Evolutionary conservation across 2,113 vertebrate genomes (phyloP).

Genomic region (Canis aureus): DNA sequence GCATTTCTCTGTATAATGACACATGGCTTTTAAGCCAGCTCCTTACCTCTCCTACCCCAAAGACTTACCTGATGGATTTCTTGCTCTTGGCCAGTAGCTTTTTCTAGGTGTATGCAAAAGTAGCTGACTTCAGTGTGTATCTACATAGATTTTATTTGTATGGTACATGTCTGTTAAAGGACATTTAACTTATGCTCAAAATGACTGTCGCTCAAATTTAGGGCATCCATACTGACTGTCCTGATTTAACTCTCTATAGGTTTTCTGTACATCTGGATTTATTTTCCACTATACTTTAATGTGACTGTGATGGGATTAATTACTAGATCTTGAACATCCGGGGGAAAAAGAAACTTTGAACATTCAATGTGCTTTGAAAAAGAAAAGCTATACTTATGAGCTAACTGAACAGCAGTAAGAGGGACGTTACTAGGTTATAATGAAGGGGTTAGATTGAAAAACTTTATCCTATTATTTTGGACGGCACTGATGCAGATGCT

Average conservation of each 20-base stretch:
- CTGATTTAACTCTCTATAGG: background rate
- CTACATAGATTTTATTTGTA: constrained; percentile 11
- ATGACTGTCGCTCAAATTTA: background rate
- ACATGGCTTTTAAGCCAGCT: background rate
- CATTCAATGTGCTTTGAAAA: background rate
- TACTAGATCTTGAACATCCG: constrained; percentile 17
- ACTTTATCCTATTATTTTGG: background rate
- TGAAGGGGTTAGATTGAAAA: background rate
- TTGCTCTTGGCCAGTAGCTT: background rate
- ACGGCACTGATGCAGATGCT: background rate
- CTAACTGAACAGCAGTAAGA: background rate
- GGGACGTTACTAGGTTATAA: background rate
- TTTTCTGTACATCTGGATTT: background rate
- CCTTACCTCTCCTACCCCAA: background rate
- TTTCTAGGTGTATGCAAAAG: background rate
- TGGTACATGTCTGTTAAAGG: background rate
- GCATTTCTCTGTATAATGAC: background rate
- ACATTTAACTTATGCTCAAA: background rate
- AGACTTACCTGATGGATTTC: background rate
- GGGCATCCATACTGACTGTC: background rate
- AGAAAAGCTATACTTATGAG: background rate
- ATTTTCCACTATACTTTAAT: background rate
- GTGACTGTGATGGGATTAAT: background rate
- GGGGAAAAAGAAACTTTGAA: background rate
- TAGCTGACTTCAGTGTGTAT: background rate